Evolutionary conservation across 1,140 invertebrate species (phyloP), one percentile per base, ranked within the genome.

Genomic region (Galendromus occidentalis): DNA sequence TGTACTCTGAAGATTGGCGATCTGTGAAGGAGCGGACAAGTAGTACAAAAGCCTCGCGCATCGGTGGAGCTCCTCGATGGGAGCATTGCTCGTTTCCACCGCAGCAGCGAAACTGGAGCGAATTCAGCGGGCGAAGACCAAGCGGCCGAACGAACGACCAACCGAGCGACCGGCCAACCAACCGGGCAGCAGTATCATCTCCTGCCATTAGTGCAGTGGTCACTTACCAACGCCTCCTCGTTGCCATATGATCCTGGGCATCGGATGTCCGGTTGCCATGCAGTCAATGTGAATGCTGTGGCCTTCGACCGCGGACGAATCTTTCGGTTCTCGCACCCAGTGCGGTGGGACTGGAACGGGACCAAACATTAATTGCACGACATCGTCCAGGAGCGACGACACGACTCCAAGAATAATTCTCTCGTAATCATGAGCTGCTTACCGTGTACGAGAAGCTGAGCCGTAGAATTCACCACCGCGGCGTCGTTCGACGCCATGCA

Each of bases 401-500:
- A 39, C 33, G 33, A 39, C 9, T 39, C 9, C 33, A 39, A 4
- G 4, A 4, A 39, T 39, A 4, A 39, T 4, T 39, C 33, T 39
- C 33, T 39, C 33, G 4, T 39, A 6, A 9, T 9, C 33, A 39
- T 39, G 33, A 6, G 4, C 33, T 39, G 22, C 69, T 70, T 70
- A 78, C 76, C 75, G 70, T 74, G 72, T 17, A 77, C 75, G 42
- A 72, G 71, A 14, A 77, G 67, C 7, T 66, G 66, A 1, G 76
- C 76, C 2, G 76, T 75, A 64, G 71, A 76, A 67, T 73, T 75
- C 0, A 71, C 72, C 6, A 70, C 71, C 1, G 75, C 75, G 14
- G 75, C 76, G 7, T 71, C 71, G 66, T 79, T 79, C 64, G 70
- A 73, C 6, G 76, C 77, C 14, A 74, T 72, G 68, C 78, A 79